Base-by-base conservation (phyloP, 2,888 invertebrate genomes). In the Portevinia maculata region DNA sequence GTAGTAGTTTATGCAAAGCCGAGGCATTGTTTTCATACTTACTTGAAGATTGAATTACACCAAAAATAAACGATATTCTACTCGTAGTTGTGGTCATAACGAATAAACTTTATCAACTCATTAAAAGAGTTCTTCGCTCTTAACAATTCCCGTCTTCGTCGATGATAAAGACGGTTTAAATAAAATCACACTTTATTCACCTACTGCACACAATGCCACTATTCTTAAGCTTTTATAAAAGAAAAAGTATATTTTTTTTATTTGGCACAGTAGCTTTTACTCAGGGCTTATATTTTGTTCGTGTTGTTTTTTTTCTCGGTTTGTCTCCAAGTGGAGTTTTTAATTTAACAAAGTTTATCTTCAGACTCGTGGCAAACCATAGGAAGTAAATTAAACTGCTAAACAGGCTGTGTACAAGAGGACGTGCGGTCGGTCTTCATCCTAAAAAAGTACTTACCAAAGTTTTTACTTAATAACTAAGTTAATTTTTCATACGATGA, bases 401-500 rank as follows among this genome's bases (percentile, higher is more conserved):
- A 13, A 5, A 50, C 46, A 9, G 8, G 11, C n/a, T 52, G 17
- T 30, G 13, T 13, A 13, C 19, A 60, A 17, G n/a, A 11, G 9
- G 15, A 30, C 37, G 24, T 30, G 53, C 11, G 39, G 8, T 7
- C 1, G 13, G 4, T 13, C n/a, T 0, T 8, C 53, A n/a, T 28
- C 37, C 46, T 30, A 15, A 19, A n/a, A 64, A 64, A 48, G 39
- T 46, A 75, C 75, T 60, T 60, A 75, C 75, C 67, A 30, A 75
- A 75, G 39, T 59, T 67, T 74, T 24, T 55, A 57, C 57, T 57
- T 60, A 75, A 44, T 67, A 67, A 75, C 59, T 60, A 75, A 75
- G 67, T 75, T 37, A 75, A 60, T 60, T 74, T 67, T 65, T 75
- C 19, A 24, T 32, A 32, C 24, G 34, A 69, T 48, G 13, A 13